A percentile compares a stretch with the other conserved stretches of the same genome.
phyloP scores from a whole-genome alignment of 1,140 invertebrate genomes.

The Anagrus nilaparvatae region DNA sequence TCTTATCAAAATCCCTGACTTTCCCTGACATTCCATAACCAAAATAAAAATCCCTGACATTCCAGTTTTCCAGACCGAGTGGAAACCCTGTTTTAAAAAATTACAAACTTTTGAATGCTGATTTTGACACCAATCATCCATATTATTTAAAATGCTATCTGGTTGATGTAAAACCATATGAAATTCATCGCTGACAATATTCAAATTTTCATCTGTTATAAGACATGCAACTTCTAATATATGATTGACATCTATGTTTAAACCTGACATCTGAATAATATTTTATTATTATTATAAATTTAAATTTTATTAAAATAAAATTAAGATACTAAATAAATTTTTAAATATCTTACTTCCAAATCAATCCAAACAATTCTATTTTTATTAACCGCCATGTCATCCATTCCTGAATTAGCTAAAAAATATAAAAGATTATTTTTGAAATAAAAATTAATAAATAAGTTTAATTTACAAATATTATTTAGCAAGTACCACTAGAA shows the following conservation, averaged over 20 bases:
- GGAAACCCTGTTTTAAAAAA: too few species aligned
- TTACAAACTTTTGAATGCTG: slow-evolving; percentile 68
- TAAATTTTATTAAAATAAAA: not conserved
- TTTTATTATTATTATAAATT: slow-evolving; percentile 4
- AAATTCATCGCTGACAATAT: slow-evolving; percentile 67
- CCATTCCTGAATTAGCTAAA: too few species aligned
- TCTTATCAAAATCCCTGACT: too few species aligned
- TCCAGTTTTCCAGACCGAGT: too few species aligned
- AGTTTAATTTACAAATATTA: too few species aligned
- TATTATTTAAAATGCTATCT: slow-evolving; percentile 58
- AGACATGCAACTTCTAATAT: slow-evolving; percentile 85
- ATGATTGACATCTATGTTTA: slow-evolving; percentile 65
- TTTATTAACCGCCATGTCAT: too few species aligned
- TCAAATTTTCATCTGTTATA: slow-evolving; percentile 72
- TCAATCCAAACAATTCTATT: slow-evolving; percentile 30
- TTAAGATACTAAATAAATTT: not conserved
- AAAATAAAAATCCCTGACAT: too few species aligned
- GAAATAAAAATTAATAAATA: too few species aligned
- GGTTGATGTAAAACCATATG: slow-evolving; percentile 75
- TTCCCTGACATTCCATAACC: too few species aligned
- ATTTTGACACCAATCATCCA: slow-evolving; percentile 73
- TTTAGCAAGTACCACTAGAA: too few species aligned
- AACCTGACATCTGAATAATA: slow-evolving; percentile 40
- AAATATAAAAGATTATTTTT: too few species aligned
- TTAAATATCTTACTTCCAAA: slow-evolving; percentile 24